A percentile compares a stretch with the other conserved stretches of the same genome.
phyloP scores from a whole-genome alignment of 2,797 vertebrate species.

The Psittacula derbiana region DNA sequence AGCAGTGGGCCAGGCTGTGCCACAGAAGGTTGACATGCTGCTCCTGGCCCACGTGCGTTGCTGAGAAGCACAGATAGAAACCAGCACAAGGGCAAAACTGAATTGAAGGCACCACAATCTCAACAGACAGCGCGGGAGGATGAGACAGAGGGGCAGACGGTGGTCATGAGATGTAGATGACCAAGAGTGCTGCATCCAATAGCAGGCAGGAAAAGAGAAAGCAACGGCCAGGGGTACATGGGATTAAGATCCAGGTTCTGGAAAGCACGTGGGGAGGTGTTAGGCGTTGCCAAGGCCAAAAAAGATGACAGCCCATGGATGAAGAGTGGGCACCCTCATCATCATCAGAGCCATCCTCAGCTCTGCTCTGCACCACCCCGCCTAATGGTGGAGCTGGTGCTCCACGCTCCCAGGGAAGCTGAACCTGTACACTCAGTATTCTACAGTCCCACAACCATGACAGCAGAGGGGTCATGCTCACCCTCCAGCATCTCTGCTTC shows the following conservation, averaged over 20 bases:
- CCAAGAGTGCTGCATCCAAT: background rate
- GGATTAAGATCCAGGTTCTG: background rate
- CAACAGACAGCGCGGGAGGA: rapidly evolving
- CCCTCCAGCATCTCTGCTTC: background rate
- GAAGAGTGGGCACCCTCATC: rapidly evolving
- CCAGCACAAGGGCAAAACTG: background rate
- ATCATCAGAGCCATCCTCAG: background rate
- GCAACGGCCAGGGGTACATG: background rate
- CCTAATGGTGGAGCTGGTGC: background rate
- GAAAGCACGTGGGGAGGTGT: background rate
- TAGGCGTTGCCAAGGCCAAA: background rate
- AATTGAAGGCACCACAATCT: background rate
- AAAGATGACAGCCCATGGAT: background rate
- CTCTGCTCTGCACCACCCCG: background rate
- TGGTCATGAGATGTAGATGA: background rate
- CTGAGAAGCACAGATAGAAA: background rate
- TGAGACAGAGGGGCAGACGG: rapidly evolving
- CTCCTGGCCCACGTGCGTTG: background rate
- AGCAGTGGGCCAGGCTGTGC: background rate
- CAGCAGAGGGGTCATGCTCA: background rate
- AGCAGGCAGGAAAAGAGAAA: background rate
- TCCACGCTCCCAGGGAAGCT: background rate
- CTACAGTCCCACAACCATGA: background rate
- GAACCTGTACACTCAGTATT: background rate
- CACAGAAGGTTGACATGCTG: background rate